A percentile compares a stretch with the other conserved stretches of the same genome.
Conservation (phyloP, 37 sponge, comb jelly and placozoan genomes). For the Ephydatia muelleri region DNA sequence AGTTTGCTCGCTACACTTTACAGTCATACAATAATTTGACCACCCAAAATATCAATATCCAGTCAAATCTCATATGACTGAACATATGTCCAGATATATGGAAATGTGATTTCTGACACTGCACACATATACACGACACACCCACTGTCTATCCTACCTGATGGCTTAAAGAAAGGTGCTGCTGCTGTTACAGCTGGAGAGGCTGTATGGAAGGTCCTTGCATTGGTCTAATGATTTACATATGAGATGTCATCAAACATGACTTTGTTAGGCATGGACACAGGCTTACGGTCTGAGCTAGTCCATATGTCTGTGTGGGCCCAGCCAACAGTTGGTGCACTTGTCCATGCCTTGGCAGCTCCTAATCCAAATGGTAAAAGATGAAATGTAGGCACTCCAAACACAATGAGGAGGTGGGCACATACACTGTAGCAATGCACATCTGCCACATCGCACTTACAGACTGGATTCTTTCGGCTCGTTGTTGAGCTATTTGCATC, state of each 20-base stretch:
- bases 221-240: not conserved
- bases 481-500: conserved; percentile 50
- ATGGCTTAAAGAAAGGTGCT: not conserved
- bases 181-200: not conserved
- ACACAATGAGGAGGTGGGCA: not conserved
- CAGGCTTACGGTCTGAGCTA: conserved; percentile 1
- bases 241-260: no score
- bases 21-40: no score
- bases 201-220: conserved; percentile 7
- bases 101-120: no score
- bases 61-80: no score
- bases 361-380: conserved; percentile 17
- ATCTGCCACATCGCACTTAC: conserved; percentile 19
- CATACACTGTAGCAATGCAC: not conserved
- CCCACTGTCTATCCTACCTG: not conserved
- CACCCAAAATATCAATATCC: no score
- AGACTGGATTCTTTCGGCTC: conserved; percentile 68
- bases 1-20: no score
- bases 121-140: no score
- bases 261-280: no score
- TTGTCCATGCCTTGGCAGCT: conserved; percentile 13
- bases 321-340: conserved; percentile 25
- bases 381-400: not conserved
- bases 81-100: no score
- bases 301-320: not conserved